These are phyloP conservation scores for Magallana ariakensis DNA, from an alignment of 1,140 invertebrate species.

Conservation along the genomic window DNA sequence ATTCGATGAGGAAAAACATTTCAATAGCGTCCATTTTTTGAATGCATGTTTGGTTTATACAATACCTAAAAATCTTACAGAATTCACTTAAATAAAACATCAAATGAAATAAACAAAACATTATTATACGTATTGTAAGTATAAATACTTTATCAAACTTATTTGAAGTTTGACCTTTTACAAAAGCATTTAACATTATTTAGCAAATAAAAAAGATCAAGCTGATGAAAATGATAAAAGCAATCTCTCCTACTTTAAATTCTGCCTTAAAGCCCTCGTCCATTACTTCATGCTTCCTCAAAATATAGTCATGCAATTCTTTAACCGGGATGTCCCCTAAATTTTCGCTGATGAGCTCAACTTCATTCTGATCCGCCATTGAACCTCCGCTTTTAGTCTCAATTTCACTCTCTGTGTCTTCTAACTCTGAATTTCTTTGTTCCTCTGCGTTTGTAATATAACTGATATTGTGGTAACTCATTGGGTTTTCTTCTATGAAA, in stretches of 20 bases:
- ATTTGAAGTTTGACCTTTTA: too few relatives aligned
- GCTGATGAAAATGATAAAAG: background rate
- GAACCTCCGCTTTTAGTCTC: background rate
- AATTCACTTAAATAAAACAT: too few relatives aligned
- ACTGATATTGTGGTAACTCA: background rate
- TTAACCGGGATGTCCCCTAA: background rate
- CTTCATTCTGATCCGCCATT: background rate
- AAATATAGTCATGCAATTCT: background rate
- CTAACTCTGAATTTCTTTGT: background rate
- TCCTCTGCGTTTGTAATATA: background rate
- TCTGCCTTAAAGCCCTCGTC: conserved; percentile 18
- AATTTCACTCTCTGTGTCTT: background rate
- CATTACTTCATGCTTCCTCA: background rate
- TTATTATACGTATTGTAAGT: too few relatives aligned
- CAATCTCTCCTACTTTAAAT: background rate
- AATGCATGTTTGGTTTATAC: too few relatives aligned
- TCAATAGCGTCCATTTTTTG: too few relatives aligned
- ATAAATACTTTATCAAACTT: too few relatives aligned
- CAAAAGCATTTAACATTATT: too few relatives aligned
- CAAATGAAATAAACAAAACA: too few relatives aligned
- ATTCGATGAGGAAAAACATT: too few relatives aligned
- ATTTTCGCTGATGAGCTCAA: background rate
- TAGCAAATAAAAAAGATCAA: too few relatives aligned
- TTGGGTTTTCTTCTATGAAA: background rate
- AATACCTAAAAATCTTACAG: too few relatives aligned